phyloP scores from a whole-genome alignment of 2,113 vertebrate genomes.

The Petrocephalus microphthalmus region DNA sequence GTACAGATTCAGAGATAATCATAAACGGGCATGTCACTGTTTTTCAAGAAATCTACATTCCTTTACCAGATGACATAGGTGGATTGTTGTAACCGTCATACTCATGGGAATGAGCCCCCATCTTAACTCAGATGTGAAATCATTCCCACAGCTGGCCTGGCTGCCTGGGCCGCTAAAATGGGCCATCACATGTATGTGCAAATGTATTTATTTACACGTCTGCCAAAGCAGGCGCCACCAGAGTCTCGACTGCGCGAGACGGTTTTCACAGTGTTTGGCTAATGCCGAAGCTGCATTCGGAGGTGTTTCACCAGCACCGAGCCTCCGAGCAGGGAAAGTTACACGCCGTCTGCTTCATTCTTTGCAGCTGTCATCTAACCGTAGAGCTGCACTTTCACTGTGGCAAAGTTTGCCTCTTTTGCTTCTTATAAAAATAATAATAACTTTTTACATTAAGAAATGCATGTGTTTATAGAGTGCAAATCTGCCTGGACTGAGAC shows the following conservation, averaged over 20 bases:
- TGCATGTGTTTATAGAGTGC: neutral
- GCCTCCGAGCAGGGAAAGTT: neutral
- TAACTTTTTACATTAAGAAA: neutral
- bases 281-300: neutral
- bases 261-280: neutral
- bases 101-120: slow-evolving; percentile 16
- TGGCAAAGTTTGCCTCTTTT: neutral
- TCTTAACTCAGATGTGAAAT: slow-evolving; percentile 34
- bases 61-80: neutral
- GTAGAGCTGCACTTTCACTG: neutral
- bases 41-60: neutral
- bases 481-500: neutral
- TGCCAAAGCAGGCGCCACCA: neutral
- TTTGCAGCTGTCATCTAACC: neutral
- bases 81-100: neutral
- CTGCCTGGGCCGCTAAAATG: slow-evolving; percentile 30
- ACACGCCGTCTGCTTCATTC: neutral
- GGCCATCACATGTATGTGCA: slow-evolving; percentile 27
- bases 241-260: neutral
- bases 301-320: neutral
- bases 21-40: neutral
- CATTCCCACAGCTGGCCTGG: slow-evolving; percentile 28
- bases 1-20: neutral
- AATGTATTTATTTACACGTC: slow-evolving; percentile 11
- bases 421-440: no score